Base-by-base conservation (phyloP, 92 coral and sea anemone species). In the Parazoanthus darwini region DNA sequence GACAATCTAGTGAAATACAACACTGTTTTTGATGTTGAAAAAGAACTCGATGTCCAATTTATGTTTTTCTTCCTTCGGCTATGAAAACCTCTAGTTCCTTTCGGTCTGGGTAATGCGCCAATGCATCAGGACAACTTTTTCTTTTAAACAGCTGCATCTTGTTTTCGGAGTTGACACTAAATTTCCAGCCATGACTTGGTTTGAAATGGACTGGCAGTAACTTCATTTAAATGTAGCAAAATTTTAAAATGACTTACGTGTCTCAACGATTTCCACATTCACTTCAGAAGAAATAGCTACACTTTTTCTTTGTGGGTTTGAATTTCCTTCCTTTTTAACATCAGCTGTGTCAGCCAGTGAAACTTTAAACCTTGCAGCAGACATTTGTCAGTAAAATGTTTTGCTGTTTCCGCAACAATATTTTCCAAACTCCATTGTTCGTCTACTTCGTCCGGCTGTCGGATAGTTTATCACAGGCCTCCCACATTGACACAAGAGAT, bases 231-330 rank as follows among this genome's bases (percentile, higher is more conserved):
- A 79, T 6, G 7, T 77, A 63, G 67, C 15, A 20, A 82, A 80
- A 42, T 23, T 48, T 2, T 68, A 66, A 63, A 90, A 85, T 85
- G 7, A 90, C 94, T 39, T 88, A 91, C 94, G 84, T 15, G 94
- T 89, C 48, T 95, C 91, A 54, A 86, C 77, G 68, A 95, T 77
- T 78, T 90, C 94, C 66, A 95, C 94, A 77, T 91, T 85, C 73
- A 93, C 94, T 70, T 89, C 94, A 43, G 92, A 81, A 42, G 93
- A 82, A 85, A 91, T 81, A 80, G 88, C 90, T 56, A 92, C 94
- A 39, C 85, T 85, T 82, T 84, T 85, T 46, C 66, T 71, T 73
- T 84, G 39, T 84, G 77, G 75, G 54, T 44, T 72, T 35, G 65
- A 46, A 44, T 9, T 33, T 44, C 23, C 18, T 26, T 66, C 35